These are phyloP conservation scores for Parnassius mnemosyne DNA, from an alignment of 2,888 invertebrate genomes.

Conservation along the genomic window DNA sequence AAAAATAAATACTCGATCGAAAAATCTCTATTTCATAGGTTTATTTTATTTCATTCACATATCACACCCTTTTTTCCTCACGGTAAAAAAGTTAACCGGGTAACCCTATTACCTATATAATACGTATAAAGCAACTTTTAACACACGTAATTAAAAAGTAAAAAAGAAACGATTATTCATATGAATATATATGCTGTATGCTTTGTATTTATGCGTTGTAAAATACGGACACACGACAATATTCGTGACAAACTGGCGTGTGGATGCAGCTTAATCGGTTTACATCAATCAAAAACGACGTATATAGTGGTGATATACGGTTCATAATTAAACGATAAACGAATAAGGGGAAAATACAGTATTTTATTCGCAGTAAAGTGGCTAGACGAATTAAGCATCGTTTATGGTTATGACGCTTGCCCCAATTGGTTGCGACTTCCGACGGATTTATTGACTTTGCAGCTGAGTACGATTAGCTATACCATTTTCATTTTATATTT, in stretches of 20 bases:
- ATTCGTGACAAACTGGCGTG: slow-evolving; percentile 68
- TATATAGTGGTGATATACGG: slow-evolving; percentile 37
- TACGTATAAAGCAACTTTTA: slow-evolving; percentile 16
- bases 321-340: slow-evolving; percentile 34
- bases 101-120: too few species aligned
- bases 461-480: slow-evolving; percentile 26
- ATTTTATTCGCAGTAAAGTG: slow-evolving; percentile 29
- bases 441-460: slow-evolving; percentile 32
- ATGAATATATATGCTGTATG: slow-evolving; percentile 25
- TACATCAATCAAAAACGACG: slow-evolving; percentile 30
- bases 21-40: too few species aligned
- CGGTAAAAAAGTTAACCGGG: too few species aligned
- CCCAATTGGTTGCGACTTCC: slow-evolving; percentile 25
- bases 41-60: too few species aligned
- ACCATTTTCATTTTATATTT: neutral
- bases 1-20: too few species aligned
- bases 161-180: slow-evolving; percentile 27
- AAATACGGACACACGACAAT: slow-evolving; percentile 66
- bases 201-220: slow-evolving; percentile 37
- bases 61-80: too few species aligned
- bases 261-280: slow-evolving; percentile 36
- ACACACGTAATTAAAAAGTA: slow-evolving; percentile 19
- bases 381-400: slow-evolving; percentile 31
- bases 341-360: slow-evolving; percentile 34
- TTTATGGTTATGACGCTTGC: slow-evolving; percentile 31